A percentile compares a stretch with the other conserved stretches of the same genome.
Evolutionary conservation across 1,140 invertebrate genomes (phyloP).

Genomic region (Meloidogyne chitwoodi): DNA sequence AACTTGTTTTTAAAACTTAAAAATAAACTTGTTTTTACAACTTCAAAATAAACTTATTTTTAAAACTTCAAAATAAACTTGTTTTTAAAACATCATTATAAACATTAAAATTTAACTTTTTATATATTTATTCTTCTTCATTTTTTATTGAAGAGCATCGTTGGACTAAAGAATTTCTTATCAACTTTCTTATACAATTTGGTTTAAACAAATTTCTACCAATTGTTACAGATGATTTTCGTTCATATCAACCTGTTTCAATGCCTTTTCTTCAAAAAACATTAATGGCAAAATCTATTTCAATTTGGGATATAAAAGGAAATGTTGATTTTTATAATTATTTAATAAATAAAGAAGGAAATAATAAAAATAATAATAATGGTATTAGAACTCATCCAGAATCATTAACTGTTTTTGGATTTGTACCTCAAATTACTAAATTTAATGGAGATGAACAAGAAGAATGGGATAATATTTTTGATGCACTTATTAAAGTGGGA

Average conservation of each 20-base stretch:
- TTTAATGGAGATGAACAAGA: neutral
- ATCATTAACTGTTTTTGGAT: neutral
- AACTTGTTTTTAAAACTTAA: neutral
- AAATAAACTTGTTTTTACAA: neutral
- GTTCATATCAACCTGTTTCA: neutral
- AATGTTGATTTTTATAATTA: slow-evolving; percentile 11
- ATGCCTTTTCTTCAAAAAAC: neutral
- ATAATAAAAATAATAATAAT: neutral
- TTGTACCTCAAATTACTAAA: slow-evolving; percentile 1
- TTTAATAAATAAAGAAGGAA: neutral
- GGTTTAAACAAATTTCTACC: neutral
- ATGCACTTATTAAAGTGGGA: slow-evolving; percentile 12
- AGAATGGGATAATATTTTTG: slow-evolving; percentile 6
- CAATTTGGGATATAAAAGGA: slow-evolving; percentile 17
- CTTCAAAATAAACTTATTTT: neutral
- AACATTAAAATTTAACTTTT: neutral
- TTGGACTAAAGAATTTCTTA: neutral
- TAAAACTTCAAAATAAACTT: too few species aligned
- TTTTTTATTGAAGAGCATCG: neutral
- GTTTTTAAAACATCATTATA: neutral
- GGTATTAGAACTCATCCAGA: neutral
- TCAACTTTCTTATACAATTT: neutral
- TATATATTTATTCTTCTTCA: neutral
- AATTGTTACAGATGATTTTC: neutral
- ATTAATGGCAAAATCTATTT: neutral